Evolutionary conservation across 2,888 invertebrate species (phyloP), one percentile per base, ranked within the genome.

Genomic region (Strigamia maritima): DNA sequence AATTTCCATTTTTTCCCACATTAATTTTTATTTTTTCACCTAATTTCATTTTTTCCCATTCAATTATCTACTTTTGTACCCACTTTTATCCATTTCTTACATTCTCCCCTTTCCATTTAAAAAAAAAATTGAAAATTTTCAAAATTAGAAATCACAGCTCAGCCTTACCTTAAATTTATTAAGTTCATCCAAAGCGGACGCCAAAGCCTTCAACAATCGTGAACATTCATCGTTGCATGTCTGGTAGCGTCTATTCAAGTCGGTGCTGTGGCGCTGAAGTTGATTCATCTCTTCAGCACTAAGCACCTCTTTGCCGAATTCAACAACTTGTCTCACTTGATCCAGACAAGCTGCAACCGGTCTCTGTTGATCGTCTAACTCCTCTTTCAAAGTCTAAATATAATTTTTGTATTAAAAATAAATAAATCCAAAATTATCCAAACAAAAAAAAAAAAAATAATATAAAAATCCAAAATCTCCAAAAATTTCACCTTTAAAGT

Each of bases 211-310:
- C 81, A 94, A 87, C 84, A 96, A 89, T 84, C 91, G 91, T 82
- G 94, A 92, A 31, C 93, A 91, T 81, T 93, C 92, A 85, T 94
- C 93, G 0, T 89, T 88, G n/a, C 93, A 92, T 84, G 91, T 91
- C 86, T 95, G 94, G 82, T 92, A 94, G 54, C 95, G 90, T 40
- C 91, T 91, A 83, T 94, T 93, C 82, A 97, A 87, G 81, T 92
- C 92, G 54, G 94, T 91, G 16, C 94, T 94, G 82, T 93, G 93
- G 83, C 94, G 93, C 87, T 96, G 95, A 82, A 97, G 87, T 28
- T 92, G 92, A 40, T 93, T 91, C 44, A 96, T 92, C 89, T 97
- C 96, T 83, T 96, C 96, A 81, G 94, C 92, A 4, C 95, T 95
- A 7, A 97, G 88, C n/a, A 95, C 93, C 83, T 97, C 96, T 40